Conservation (phyloP, 2,113 vertebrate species). For the Toxotes chatareus region DNA sequence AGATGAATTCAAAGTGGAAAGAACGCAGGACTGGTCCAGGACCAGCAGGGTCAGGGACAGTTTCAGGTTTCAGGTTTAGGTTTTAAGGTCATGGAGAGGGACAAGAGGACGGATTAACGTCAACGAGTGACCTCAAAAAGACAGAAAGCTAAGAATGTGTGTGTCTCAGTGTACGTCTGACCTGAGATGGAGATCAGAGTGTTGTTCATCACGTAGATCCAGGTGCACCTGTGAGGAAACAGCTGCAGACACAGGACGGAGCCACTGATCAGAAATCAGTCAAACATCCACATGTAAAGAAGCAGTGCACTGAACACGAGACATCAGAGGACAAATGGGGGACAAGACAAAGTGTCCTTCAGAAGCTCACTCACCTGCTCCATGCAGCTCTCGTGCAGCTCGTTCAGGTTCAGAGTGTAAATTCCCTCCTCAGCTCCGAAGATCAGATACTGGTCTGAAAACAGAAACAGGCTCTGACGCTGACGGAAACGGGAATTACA, state of each 20-base stretch:
- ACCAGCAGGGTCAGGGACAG: too few relatives aligned
- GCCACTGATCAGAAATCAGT: not conserved
- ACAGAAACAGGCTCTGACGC: conserved; percentile 36
- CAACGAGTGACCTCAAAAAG: too few relatives aligned
- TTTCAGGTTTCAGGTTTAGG: too few relatives aligned
- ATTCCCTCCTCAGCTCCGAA: conserved; percentile 94
- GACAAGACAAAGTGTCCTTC: too few relatives aligned
- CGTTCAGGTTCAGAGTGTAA: conserved; percentile 93
- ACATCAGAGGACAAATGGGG: too few relatives aligned
- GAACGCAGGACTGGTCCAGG: too few relatives aligned
- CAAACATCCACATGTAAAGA: not conserved
- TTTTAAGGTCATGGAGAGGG: too few relatives aligned
- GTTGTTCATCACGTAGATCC: conserved; percentile 94
- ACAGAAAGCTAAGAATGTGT: too few relatives aligned
- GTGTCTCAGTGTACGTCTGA: conserved; percentile 67
- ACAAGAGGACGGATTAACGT: too few relatives aligned
- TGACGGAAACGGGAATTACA: too few relatives aligned
- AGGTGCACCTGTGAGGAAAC: conserved; percentile 90
- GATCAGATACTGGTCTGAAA: conserved; percentile 91
- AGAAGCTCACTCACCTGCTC: conserved; percentile 85
- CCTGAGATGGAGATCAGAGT: conserved; percentile 92
- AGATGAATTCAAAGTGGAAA: not conserved
- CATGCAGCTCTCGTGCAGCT: conserved; percentile 93
- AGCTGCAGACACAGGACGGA: conserved; percentile 76
- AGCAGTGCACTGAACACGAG: too few relatives aligned